phyloP scores from a whole-genome alignment of 2,113 vertebrate species.

The Sarotherodon lohbergeri region DNA sequence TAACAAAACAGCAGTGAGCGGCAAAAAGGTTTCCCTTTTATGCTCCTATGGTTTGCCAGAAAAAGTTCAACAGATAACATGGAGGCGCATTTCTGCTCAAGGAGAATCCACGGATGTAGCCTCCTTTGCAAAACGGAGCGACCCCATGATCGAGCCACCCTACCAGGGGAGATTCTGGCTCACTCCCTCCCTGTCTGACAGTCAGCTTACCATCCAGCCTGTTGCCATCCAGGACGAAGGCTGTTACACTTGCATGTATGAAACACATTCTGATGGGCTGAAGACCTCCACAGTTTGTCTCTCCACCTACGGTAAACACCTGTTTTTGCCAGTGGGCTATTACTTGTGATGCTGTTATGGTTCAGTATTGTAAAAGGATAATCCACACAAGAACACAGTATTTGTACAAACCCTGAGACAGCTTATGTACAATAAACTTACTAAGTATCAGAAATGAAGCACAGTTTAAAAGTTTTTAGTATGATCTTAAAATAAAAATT shows the following conservation, averaged over 20 bases:
- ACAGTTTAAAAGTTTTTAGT: not conserved
- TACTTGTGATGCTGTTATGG: not conserved
- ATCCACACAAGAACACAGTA: not conserved
- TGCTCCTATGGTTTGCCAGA: conserved; percentile 72
- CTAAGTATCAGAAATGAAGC: not conserved
- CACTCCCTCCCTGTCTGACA: conserved; percentile 61
- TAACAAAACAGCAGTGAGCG: conserved; percentile 71
- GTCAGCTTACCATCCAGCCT: conserved; percentile 66
- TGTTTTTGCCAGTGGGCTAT: not conserved
- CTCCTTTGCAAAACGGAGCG: conserved; percentile 59
- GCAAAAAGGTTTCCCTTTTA: conserved; percentile 62
- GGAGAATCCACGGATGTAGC: conserved; percentile 52
- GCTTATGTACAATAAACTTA: not conserved
- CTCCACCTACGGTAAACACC: conserved; percentile 61
- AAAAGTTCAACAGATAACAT: conserved; percentile 67
- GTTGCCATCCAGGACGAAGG: conserved; percentile 70
- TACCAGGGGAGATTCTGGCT: conserved; percentile 66
- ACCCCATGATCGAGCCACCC: conserved; percentile 63
- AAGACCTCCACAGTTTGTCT: conserved; percentile 69
- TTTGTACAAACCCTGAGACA: not conserved
- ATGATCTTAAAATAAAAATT: not conserved
- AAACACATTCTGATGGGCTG: conserved; percentile 38
- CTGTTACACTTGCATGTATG: conserved; percentile 74
- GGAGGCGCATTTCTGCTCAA: conserved; percentile 45
- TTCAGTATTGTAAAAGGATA: not conserved